phyloP scores from a whole-genome alignment of 2,888 invertebrate species.

The Ormyrus nitidulus region DNA sequence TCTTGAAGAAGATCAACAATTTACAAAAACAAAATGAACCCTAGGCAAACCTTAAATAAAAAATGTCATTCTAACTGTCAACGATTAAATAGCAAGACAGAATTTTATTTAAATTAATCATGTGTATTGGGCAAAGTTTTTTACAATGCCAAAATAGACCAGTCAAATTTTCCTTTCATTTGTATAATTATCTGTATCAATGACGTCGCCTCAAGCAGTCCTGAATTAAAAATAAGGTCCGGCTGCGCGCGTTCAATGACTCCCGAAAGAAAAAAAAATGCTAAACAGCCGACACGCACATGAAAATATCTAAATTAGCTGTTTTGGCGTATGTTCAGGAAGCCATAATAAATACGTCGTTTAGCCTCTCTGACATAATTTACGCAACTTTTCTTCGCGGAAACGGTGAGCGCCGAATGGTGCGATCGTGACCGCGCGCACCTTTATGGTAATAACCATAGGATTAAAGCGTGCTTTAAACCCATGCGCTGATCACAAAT shows the following conservation, averaged over 20 bases:
- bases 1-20: too few species aligned
- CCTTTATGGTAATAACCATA: slow-evolving; percentile 15
- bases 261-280: slow-evolving; percentile 2
- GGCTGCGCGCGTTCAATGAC: slow-evolving; percentile 31
- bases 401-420: slow-evolving; percentile 5
- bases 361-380: slow-evolving; percentile 27
- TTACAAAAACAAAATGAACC: too few species aligned
- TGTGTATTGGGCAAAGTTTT: too few species aligned
- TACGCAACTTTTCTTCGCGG: slow-evolving; percentile 36
- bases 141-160: background rate
- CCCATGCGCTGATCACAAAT: background rate
- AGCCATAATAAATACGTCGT: background rate
- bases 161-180: background rate
- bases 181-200: slow-evolving; percentile 20
- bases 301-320: too few species aligned
- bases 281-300: too few species aligned
- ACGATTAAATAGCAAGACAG: too few species aligned
- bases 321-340: background rate
- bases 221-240: background rate
- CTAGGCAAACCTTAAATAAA: too few species aligned
- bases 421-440: background rate
- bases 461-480: slow-evolving; percentile 3
- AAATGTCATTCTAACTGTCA: too few species aligned
- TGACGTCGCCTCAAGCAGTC: background rate
- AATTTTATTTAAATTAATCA: too few species aligned